A percentile compares a stretch with the other conserved stretches of the same genome.
phyloP scores from a whole-genome alignment of 1,140 invertebrate genomes.

The Paraescarpia echinospica region DNA sequence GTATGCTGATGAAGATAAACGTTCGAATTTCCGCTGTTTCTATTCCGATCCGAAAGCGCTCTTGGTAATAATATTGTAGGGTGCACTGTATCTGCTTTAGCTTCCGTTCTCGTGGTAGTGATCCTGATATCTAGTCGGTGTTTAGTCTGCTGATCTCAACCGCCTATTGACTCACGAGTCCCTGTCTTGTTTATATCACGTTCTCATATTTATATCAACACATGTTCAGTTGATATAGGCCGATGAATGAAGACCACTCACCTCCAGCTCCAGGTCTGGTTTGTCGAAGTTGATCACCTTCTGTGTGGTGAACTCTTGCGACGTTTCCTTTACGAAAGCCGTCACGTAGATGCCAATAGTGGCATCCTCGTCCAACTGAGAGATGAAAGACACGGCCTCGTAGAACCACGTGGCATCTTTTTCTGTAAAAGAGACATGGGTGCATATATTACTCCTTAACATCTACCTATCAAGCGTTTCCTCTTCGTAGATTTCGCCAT shows the following conservation, averaged over 20 bases:
- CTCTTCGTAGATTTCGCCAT: neutral
- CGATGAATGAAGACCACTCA: neutral
- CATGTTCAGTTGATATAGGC: too few relatives aligned
- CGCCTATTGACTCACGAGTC: too few relatives aligned
- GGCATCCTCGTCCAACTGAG: slow-evolving; percentile 14
- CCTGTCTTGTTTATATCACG: too few relatives aligned
- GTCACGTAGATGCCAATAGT: slow-evolving; percentile 16
- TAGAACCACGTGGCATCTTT: neutral
- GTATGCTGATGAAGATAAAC: too few relatives aligned
- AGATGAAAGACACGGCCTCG: neutral
- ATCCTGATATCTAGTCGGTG: too few relatives aligned
- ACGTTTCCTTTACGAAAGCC: slow-evolving; percentile 12
- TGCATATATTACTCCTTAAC: neutral
- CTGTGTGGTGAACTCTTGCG: slow-evolving; percentile 2
- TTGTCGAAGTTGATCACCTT: neutral
- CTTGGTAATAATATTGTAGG: too few relatives aligned
- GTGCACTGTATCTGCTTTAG: too few relatives aligned
- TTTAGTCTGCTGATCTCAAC: too few relatives aligned
- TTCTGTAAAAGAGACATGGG: neutral
- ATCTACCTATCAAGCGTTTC: neutral
- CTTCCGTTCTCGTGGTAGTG: too few relatives aligned
- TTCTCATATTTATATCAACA: too few relatives aligned
- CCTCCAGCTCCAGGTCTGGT: slow-evolving; percentile 14
- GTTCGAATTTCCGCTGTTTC: too few relatives aligned
- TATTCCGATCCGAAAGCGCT: too few relatives aligned